Base-by-base conservation (phyloP, 2,888 invertebrate species). In the Apeira syringaria region DNA sequence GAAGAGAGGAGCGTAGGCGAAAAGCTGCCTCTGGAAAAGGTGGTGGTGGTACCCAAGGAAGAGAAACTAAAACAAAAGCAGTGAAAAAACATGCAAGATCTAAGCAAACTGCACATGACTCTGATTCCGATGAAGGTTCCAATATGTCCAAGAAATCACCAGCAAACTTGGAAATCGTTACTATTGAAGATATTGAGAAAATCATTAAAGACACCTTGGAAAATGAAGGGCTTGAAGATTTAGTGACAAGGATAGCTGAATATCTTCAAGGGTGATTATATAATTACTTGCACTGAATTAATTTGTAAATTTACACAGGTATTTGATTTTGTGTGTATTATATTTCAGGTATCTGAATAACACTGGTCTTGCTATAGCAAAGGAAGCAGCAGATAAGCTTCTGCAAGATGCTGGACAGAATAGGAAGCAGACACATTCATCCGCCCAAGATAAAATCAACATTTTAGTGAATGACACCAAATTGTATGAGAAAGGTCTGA, bases 41-140 rank as follows among this genome's bases (percentile, higher is more conserved):
- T 32, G 98, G 98, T 7, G 98, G 98, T 8, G 98, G 98, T 1
- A 93, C 94, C 6, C 98, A 98, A 77, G 98, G 98, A 0, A 91
- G 98, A 24, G 98, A 99, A 90, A 97, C 97, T 0, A 98, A 98
- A 90, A 98, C 97, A 0, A 98, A 97, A 73, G 95, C 97, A 1
- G 95, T 95, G 0, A 98, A 98, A 70, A 98, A 97, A 83, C 93
- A 94, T 74, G 80, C 86, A 80, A 64, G 91, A 77, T 82, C 87
- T n/a, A 92, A 91, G 64, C 91, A 91, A 64, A 62, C 89, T 31
- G 90, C 91, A 27, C 92, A 92, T 35, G 93, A 93, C 57, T 93
- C 92, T 11, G 94, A 94, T 48, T 94, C 94, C 2, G 94, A 94
- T 56, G 94, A 94, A 13, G 84, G 81, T 32, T 62, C 66, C 5